Evolutionary conservation across 2,113 vertebrate genomes (phyloP).

Genomic region (Strigops habroptila): DNA sequence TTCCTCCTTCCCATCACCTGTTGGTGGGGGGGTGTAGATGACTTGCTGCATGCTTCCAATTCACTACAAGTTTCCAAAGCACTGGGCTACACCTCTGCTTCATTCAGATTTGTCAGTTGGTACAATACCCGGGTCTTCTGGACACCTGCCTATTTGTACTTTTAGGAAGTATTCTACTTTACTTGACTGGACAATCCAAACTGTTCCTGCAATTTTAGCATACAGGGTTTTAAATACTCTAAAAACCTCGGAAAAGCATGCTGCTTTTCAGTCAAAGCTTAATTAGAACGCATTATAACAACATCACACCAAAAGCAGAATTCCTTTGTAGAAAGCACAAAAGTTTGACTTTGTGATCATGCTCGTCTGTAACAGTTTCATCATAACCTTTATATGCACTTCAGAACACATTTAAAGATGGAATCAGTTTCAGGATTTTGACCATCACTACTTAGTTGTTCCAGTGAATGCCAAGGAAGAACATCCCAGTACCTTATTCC

Average conservation of each 20-base stretch:
- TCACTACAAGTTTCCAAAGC: background rate
- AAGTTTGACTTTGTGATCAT: background rate
- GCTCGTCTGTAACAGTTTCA: background rate
- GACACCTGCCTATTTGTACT: too few relatives aligned
- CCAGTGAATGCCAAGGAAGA: background rate
- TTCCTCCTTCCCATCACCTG: background rate
- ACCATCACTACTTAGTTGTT: background rate
- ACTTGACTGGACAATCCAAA: background rate
- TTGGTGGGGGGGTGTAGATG: too few relatives aligned
- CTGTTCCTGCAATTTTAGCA: background rate
- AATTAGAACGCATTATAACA: background rate
- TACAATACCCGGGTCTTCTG: fast-evolving
- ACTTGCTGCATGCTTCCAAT: background rate
- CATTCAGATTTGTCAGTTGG: background rate
- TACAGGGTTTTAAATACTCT: background rate
- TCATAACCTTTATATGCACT: background rate
- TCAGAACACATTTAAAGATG: background rate
- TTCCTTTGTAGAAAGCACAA: background rate
- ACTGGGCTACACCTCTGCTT: background rate
- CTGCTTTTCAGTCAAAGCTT: background rate
- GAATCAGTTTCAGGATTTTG: background rate
- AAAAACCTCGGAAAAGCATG: background rate
- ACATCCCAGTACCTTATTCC: conserved; percentile 83
- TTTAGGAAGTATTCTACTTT: background rate
- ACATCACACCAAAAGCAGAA: background rate